Evolutionary conservation across 2,888 invertebrate genomes (phyloP).

Genomic region (Neocrepidodera transversa): DNA sequence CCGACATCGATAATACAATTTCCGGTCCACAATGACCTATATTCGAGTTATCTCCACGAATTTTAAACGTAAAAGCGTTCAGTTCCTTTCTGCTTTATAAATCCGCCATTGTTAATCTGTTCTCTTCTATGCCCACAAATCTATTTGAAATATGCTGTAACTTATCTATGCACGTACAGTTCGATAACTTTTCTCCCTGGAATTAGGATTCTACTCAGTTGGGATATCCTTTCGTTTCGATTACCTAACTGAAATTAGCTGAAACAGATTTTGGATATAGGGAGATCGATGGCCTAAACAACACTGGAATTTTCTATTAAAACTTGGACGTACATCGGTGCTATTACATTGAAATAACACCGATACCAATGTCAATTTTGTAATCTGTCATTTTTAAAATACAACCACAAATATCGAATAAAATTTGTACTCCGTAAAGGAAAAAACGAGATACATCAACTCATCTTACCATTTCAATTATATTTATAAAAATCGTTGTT

Average conservation of each 20-base stretch:
- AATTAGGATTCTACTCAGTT: slow-evolving; percentile 8
- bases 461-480: too few relatives aligned
- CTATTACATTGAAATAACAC: too few relatives aligned
- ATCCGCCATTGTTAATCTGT: slow-evolving; percentile 30
- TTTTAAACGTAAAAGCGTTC: slow-evolving; percentile 32
- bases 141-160: slow-evolving; percentile 25
- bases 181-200: slow-evolving; percentile 6
- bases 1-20: slow-evolving; percentile 39
- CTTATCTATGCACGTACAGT: slow-evolving; percentile 23
- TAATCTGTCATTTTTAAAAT: too few relatives aligned
- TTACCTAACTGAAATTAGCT: slow-evolving; percentile 14
- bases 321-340: background rate
- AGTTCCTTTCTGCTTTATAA: slow-evolving; percentile 31
- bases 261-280: slow-evolving; percentile 1
- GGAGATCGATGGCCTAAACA: slow-evolving; percentile 1
- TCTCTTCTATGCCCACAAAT: slow-evolving; percentile 25
- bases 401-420: too few relatives aligned
- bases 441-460: too few relatives aligned
- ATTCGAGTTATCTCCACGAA: slow-evolving; percentile 36
- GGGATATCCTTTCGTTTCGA: slow-evolving; percentile 11
- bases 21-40: slow-evolving; percentile 35
- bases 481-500: too few relatives aligned
- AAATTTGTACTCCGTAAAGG: too few relatives aligned
- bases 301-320: background rate
- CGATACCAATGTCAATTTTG: too few relatives aligned